A percentile compares a stretch with the other conserved stretches of the same genome.
phyloP scores from a whole-genome alignment of 2,113 vertebrate genomes.

The Microtus montanus region DNA sequence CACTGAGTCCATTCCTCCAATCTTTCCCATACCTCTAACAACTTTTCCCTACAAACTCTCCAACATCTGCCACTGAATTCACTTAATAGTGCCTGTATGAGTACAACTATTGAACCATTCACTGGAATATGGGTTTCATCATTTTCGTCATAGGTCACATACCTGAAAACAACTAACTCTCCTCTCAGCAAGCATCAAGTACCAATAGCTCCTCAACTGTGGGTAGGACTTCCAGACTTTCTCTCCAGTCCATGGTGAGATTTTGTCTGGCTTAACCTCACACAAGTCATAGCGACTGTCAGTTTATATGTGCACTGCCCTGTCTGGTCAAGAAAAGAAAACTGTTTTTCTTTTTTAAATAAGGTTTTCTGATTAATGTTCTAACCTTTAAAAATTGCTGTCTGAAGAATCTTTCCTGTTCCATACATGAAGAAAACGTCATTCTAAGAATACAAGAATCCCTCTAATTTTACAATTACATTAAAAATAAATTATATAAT shows the following conservation, averaged over 20 bases:
- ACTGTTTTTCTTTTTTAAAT: neutral
- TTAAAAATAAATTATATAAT: neutral
- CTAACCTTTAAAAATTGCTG: neutral
- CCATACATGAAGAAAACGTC: neutral
- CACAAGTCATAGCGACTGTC: neutral
- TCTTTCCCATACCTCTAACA: neutral
- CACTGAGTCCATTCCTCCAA: neutral
- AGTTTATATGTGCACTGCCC: neutral
- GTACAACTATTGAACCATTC: neutral
- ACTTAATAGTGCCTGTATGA: neutral
- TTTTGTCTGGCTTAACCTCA: neutral
- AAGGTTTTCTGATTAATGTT: neutral
- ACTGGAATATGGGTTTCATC: neutral
- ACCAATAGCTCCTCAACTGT: neutral
- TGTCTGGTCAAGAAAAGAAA: neutral
- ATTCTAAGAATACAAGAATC: neutral
- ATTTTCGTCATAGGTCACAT: neutral
- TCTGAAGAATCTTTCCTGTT: neutral
- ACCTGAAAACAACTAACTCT: neutral
- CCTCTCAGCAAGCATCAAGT: neutral
- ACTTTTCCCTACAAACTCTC: neutral
- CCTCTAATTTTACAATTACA: neutral
- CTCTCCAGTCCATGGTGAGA: neutral
- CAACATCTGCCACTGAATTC: neutral
- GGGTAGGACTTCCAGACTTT: neutral